Conservation (phyloP, 2,888 invertebrate species). For the Acholoe squamosa region DNA sequence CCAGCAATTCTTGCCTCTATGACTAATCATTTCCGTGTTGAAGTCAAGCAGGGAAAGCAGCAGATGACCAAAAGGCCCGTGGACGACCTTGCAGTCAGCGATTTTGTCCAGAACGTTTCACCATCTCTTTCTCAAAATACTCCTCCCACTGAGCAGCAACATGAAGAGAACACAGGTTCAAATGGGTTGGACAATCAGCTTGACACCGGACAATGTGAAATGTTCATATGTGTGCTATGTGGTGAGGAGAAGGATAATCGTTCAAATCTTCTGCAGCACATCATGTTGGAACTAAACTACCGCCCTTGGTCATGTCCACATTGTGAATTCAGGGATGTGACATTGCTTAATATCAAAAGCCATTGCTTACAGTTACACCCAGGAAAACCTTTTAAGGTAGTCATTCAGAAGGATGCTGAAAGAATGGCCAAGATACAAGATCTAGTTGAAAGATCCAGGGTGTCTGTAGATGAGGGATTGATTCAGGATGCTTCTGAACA, state of each 20-base stretch:
- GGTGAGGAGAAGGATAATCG: constrained; percentile 50
- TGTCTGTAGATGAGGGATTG: too few species aligned
- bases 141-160: not conserved
- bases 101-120: too few species aligned
- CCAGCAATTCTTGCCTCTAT: constrained; percentile 64
- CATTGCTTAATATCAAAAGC: not conserved
- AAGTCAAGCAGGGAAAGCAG: not conserved
- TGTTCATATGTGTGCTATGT: constrained; percentile 67
- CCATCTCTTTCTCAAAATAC: not conserved
- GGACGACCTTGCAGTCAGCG: too few species aligned
- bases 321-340: constrained; percentile 66
- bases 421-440: constrained; percentile 30
- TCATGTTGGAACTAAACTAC: constrained; percentile 70
- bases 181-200: not conserved
- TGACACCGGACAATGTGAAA: not conserved
- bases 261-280: constrained; percentile 67
- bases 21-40: constrained; percentile 43
- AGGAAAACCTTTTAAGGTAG: not conserved
- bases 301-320: constrained; percentile 68
- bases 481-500: too few species aligned
- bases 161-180: not conserved
- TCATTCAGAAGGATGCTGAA: not conserved
- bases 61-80: not conserved
- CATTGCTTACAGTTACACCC: constrained; percentile 31
- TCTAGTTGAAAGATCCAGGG: constrained; percentile 45